Conservation (phyloP, 1,140 invertebrate genomes). For the Chrysoperla carnea region DNA sequence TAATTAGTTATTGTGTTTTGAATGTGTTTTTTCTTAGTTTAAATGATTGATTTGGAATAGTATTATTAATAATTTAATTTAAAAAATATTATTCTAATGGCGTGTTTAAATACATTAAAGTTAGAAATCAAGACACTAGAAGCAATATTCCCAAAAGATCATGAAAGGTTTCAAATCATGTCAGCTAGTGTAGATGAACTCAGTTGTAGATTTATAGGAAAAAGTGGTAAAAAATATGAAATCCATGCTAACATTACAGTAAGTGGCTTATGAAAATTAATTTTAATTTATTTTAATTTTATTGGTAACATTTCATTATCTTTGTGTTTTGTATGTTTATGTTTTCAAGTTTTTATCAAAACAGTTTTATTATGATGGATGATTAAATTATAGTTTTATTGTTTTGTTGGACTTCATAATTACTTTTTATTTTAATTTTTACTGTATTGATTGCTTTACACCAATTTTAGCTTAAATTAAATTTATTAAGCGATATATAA, state of each 20-base stretch:
- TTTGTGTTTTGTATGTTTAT: constrained; percentile 1
- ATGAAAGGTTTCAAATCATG: constrained; percentile 94
- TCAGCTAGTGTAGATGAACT: constrained; percentile 96
- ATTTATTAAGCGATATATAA: too few species aligned
- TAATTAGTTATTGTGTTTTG: too few species aligned
- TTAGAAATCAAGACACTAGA: constrained; percentile 95
- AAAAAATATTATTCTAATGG: constrained; percentile 44
- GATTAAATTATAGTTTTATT: too few species aligned
- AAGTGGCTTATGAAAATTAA: constrained; percentile 26
- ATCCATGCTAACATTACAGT: constrained; percentile 98
- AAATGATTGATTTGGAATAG: too few species aligned
- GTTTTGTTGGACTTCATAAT: too few species aligned
- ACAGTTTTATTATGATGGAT: too few species aligned
- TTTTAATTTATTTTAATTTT: background rate
- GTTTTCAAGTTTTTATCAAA: too few species aligned
- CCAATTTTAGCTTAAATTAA: too few species aligned
- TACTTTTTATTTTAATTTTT: too few species aligned
- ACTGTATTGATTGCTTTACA: too few species aligned
- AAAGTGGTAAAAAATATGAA: constrained; percentile 85
- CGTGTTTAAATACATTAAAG: constrained; percentile 93
- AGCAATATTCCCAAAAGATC: constrained; percentile 83
- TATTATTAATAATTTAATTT: too few species aligned
- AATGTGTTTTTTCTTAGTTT: too few species aligned
- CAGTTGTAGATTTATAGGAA: constrained; percentile 88
- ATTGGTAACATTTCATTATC: background rate